Percentiles rank a stretch among this genome's conserved stretches.
Evolutionary conservation across 2,888 invertebrate genomes (phyloP).

Genomic region (Dastarcus helophoroides): DNA sequence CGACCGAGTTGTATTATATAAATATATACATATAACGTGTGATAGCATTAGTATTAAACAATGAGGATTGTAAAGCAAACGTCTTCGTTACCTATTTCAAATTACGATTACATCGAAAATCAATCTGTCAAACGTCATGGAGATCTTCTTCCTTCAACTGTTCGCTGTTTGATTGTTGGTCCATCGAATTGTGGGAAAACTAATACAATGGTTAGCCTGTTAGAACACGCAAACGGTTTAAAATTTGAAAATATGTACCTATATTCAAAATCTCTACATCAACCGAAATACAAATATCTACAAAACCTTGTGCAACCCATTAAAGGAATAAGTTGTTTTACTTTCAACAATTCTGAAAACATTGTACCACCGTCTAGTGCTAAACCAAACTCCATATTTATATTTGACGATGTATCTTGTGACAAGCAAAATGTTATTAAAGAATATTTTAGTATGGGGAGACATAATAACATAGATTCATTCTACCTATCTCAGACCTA

Average conservation of each 20-base stretch:
- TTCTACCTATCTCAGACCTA: conserved; percentile 27
- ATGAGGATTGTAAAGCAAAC: no score
- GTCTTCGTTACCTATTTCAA: no score
- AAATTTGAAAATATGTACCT: conserved; percentile 31
- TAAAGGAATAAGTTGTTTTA: conserved; percentile 18
- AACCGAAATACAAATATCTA: conserved; percentile 24
- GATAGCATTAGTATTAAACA: no score
- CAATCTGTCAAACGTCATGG: no score
- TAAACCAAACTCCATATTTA: conserved; percentile 25
- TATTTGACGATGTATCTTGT: conserved; percentile 32
- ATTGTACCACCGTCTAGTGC: conserved; percentile 18
- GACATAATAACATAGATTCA: conserved; percentile 24
- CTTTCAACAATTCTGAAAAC: conserved; percentile 14
- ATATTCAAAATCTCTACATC: conserved; percentile 24
- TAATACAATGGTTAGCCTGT: no score
- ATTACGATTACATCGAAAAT: no score
- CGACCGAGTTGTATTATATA: no score
- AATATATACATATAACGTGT: no score
- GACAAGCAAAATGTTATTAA: conserved; percentile 24
- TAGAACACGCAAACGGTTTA: no score
- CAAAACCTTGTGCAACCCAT: conserved; percentile 15
- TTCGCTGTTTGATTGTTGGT: no score
- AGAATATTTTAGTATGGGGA: conserved; percentile 24
- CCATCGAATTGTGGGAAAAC: conserved; percentile 29
- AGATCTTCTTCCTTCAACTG: no score